Base-by-base conservation (phyloP, 2,113 vertebrate genomes). In the Cettia cetti region DNA sequence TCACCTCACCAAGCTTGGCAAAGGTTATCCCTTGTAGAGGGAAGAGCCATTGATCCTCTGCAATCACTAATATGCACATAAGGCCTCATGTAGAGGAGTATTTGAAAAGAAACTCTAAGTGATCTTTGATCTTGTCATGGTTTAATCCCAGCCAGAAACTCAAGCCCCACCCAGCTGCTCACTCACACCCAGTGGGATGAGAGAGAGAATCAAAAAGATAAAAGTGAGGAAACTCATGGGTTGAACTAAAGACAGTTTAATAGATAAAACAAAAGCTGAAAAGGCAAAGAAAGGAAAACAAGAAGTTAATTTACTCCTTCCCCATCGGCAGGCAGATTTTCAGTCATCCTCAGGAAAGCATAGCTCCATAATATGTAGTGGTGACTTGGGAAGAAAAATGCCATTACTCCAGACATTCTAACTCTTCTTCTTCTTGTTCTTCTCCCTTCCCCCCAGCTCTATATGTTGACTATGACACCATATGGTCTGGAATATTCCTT, bases 371-470 rank as follows among this genome's bases (percentile, higher is more conserved):
- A 31, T 20, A 27, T 2, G 10, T 9, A 40, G 31, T 10, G 24
- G 14, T 18, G 15, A 23, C 30, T 54, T 47, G 7, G n/a, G 23
- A 69, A 61, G 30, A 35, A 7, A 69, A 76, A 40, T 9, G 7
- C 7, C 30, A 54, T 27, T 11, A 49, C 26, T 35, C 6, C 26
- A 42, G 54, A 22, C 13, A 23, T 42, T 61, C 6, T 40, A 53
- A n/a, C n/a, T 69, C 31, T 68, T 42, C 19, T 40, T 64, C 28
- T 60, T 40, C 39, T 60, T 7, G n/a, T n/a, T n/a, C n/a, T n/a
- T n/a, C n/a, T n/a, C n/a, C 5, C 26, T 18, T 2, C 1, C 4
- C 4, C 30, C 7, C 30, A 61, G 4, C 3, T 61, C 31, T 54
- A 23, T 31, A 42, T 47, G 30, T 4, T 68, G 30, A 54, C 11